phyloP scores from a whole-genome alignment of 2,888 invertebrate genomes.

The Panzeria rudis region DNA sequence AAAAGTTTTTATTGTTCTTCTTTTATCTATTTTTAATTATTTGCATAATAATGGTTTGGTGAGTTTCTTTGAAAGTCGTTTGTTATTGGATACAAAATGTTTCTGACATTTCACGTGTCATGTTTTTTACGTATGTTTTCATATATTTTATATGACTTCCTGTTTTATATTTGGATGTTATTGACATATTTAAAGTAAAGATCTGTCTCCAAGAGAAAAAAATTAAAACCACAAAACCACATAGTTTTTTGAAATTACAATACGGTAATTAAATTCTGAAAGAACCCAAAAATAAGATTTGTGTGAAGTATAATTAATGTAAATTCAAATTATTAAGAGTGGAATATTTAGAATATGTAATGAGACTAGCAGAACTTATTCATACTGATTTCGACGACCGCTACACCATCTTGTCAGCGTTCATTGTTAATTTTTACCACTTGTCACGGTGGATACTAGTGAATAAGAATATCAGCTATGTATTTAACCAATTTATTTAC shows the following conservation, averaged over 20 bases:
- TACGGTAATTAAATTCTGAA: not conserved
- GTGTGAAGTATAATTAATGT: no score
- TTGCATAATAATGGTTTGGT: conserved; percentile 23
- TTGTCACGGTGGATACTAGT: no score
- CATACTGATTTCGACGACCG: no score
- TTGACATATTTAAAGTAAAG: not conserved
- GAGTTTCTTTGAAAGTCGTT: conserved; percentile 2
- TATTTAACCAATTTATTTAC: no score
- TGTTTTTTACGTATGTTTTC: not conserved
- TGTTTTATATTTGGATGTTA: not conserved
- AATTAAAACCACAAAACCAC: conserved; percentile 7
- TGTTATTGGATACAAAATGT: conserved; percentile 5
- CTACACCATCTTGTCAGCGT: no score
- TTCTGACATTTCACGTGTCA: conserved; percentile 15
- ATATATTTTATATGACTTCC: not conserved
- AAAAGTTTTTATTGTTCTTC: not conserved
- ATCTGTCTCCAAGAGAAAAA: not conserved
- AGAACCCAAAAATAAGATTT: not conserved
- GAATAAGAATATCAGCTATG: no score
- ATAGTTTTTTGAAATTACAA: not conserved
- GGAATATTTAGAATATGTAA: no score
- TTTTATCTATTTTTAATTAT: conserved; percentile 1
- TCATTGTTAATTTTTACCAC: no score
- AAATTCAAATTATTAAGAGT: no score
- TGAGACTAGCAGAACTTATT: no score